phyloP scores from a whole-genome alignment of 2,797 vertebrate species.

The Acanthornis magna region DNA sequence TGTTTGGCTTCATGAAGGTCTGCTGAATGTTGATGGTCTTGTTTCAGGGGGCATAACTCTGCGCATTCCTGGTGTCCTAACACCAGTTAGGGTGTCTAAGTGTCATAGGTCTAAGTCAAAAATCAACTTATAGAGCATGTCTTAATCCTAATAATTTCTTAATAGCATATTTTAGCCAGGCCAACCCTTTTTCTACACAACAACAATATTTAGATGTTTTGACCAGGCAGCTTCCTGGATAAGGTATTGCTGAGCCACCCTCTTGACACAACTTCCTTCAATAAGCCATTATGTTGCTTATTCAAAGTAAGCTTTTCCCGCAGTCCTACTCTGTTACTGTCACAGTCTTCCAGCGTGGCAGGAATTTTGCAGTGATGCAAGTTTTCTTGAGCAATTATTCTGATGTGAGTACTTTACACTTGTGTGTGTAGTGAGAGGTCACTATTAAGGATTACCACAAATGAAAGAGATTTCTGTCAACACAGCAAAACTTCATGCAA shows the following conservation, averaged over 20 bases:
- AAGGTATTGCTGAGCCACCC: neutral
- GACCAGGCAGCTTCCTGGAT: neutral
- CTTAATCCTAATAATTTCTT: neutral
- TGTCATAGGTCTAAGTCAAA: neutral
- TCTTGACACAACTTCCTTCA: neutral
- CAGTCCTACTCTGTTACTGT: neutral
- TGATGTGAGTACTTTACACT: neutral
- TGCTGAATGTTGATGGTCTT: neutral
- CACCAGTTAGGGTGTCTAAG: neutral
- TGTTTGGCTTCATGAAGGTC: neutral
- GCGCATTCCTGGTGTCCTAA: neutral
- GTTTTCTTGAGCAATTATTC: neutral
- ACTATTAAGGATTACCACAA: neutral
- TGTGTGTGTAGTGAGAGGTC: neutral
- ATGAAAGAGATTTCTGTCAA: neutral
- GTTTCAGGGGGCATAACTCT: accelerated
- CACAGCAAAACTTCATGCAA: neutral
- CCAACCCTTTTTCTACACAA: neutral
- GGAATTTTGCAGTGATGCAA: neutral
- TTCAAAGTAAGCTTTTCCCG: neutral
- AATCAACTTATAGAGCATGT: neutral
- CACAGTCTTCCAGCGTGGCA: neutral
- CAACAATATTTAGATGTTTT: neutral
- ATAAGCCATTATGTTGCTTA: neutral
- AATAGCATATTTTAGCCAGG: neutral